Evolutionary conservation across 1,140 invertebrate genomes (phyloP), one percentile per base, ranked within the genome.

Genomic region (Matsumurasca onukii): DNA sequence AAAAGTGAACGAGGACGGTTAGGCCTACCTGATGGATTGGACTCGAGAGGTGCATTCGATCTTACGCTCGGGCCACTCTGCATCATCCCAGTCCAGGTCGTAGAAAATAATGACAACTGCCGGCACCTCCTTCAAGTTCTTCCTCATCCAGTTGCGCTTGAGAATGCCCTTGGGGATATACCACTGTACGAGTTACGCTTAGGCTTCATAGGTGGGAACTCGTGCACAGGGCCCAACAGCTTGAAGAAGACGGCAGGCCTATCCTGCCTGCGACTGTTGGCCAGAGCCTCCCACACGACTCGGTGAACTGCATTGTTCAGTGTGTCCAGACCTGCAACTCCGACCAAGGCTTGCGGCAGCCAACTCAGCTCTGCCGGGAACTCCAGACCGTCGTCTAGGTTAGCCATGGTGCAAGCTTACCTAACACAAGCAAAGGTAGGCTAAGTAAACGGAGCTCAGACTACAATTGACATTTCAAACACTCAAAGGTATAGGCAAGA

Each of bases 21-120:
- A n/a, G n/a, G n/a, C 55, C 71, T 80, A 91, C 89, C 90, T 90
- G 57, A 98, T 85, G 25, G 90, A 88, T 78, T 97, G 92, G n/a
- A 98, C 89, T 76, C 89, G 86, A 0, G 90, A 91, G 3, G 93
- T 89, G 82, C 94, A 98, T 80, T 98, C 95, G 74, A 93, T 88
- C 77, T 94, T 94, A 76, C 93, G 97, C 73, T 98, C 95, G 75
- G 92, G 91, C 94, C 95, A 99, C 59, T 90, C 83, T 0, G 86
- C 81, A 81, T 98, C 95, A 78, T 96, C 94, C 97, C 97, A 99
- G 82, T 99, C 95, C 73, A 99, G 86, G 76, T 99, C 96, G 80
- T 94, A 95, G 79, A 99, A 99, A 39, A 97, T 86, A 9, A 98
- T 94, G 61, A 98, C 89, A 0, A 98, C 89, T 2, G 95, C 90